Evolutionary conservation across 2,888 invertebrate genomes (phyloP).

Genomic region (Lydus trimaculatus): DNA sequence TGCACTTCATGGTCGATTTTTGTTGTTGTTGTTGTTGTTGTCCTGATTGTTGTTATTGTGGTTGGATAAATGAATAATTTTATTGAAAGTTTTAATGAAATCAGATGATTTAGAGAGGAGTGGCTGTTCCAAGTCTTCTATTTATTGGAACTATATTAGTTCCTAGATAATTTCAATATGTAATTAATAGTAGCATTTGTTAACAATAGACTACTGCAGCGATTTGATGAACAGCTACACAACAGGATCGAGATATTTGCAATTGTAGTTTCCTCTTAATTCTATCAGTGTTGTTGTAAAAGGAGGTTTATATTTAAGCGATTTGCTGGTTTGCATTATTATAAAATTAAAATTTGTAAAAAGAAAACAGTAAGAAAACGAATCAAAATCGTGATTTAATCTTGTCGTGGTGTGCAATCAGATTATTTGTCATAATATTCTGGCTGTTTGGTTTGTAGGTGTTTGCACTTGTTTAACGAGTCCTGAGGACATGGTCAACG

Average conservation of each 20-base stretch:
- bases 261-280: background rate
- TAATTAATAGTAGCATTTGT: slow-evolving; percentile 7
- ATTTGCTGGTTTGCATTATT: background rate
- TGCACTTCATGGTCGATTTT: background rate
- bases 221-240: background rate
- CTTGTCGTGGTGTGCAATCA: slow-evolving; percentile 3
- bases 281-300: background rate
- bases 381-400: background rate
- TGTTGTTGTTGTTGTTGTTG: background rate
- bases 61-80: background rate
- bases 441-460: slow-evolving; percentile 3
- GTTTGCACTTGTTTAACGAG: slow-evolving; percentile 11
- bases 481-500: slow-evolving; percentile 9
- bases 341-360: background rate
- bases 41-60: background rate
- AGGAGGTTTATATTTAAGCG: background rate
- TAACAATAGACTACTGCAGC: slow-evolving; percentile 7
- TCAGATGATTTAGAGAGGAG: background rate
- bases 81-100: slow-evolving; percentile 7
- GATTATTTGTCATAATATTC: slow-evolving; percentile 10
- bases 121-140: background rate
- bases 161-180: background rate
- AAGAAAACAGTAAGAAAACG: background rate
- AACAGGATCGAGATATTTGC: background rate
- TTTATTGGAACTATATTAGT: slow-evolving; percentile 2